These are phyloP conservation scores for Pardalotus punctatus DNA, from an alignment of 2,113 vertebrate genomes.

Conservation along the genomic window DNA sequence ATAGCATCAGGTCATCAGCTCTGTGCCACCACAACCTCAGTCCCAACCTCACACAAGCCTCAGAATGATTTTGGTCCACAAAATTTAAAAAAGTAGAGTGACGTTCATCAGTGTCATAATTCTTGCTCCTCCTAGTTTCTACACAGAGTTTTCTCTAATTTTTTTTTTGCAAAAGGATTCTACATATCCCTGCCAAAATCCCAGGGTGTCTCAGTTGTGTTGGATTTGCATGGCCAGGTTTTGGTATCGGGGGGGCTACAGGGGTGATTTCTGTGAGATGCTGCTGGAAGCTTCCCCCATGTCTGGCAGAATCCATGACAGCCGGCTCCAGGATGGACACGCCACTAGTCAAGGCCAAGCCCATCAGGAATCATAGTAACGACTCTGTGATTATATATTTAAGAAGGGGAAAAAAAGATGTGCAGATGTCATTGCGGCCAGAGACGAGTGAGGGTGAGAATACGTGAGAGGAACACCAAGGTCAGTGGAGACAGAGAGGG, in stretches of 20 bases:
- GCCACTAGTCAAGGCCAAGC: not conserved
- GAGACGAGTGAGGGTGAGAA: not conserved
- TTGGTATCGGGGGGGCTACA: not conserved
- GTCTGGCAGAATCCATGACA: not conserved
- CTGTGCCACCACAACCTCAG: not conserved
- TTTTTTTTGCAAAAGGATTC: not conserved
- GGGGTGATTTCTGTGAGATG: not conserved
- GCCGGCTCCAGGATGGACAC: not conserved
- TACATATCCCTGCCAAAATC: not conserved
- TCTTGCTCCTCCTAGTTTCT: not conserved
- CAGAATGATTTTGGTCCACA: not conserved
- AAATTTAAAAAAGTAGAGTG: not conserved
- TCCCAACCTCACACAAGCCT: not conserved
- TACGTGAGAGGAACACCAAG: not conserved
- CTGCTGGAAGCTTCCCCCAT: not conserved
- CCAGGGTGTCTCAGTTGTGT: not conserved
- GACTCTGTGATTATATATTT: not conserved
- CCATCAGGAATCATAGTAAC: not conserved
- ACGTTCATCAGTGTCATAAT: not conserved
- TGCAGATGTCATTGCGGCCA: not conserved
- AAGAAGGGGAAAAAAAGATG: not conserved
- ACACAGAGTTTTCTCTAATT: not conserved
- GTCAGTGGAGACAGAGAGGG: not conserved
- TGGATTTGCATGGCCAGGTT: not conserved
- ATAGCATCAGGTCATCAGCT: not conserved